Percentiles rank a stretch among this genome's conserved stretches.
Conservation (phyloP, 2,797 vertebrate genomes). For the Phataginus tricuspis region DNA sequence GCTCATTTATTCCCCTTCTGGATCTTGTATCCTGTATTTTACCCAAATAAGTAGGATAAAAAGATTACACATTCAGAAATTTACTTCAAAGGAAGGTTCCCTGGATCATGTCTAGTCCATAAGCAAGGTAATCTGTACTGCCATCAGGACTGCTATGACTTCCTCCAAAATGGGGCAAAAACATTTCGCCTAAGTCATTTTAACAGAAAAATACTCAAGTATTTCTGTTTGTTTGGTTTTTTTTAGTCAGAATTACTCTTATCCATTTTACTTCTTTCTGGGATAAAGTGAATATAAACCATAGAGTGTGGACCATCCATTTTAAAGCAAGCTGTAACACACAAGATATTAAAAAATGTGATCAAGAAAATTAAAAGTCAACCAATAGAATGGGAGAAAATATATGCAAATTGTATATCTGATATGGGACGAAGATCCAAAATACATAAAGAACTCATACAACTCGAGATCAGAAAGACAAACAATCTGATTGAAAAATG, state of each 20-base stretch:
- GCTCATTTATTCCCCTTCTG: background rate
- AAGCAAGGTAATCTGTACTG: background rate
- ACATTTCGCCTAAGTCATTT: background rate
- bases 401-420: background rate
- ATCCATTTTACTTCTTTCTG: background rate
- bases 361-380: background rate
- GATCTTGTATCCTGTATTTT: background rate
- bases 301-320: background rate
- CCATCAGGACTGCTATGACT: background rate
- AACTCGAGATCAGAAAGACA: background rate
- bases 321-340: background rate
- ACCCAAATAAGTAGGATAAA: background rate
- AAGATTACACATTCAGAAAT: background rate
- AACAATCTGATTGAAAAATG: background rate
- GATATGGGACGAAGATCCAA: background rate
- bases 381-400: background rate
- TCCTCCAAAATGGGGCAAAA: background rate
- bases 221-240: background rate
- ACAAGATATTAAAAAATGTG: background rate
- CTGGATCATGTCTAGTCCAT: background rate
- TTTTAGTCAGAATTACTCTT: background rate
- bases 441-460: background rate
- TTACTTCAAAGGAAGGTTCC: background rate
- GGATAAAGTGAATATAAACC: background rate
- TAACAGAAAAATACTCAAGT: background rate